Evolutionary conservation across 1,140 invertebrate genomes (phyloP), one percentile per base, ranked within the genome.

Genomic region (Drosophila persimilis): DNA sequence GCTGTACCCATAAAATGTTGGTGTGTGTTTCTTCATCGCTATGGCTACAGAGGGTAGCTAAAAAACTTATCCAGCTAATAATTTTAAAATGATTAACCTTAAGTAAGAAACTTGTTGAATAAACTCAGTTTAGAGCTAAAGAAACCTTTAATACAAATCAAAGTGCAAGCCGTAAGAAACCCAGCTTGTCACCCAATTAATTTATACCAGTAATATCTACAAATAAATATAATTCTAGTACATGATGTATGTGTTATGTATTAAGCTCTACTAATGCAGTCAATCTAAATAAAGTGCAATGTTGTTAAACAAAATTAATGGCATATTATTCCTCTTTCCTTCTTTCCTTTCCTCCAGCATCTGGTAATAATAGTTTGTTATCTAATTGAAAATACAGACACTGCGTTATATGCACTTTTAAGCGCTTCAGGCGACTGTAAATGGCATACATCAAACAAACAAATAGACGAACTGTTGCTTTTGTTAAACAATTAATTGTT

Each of bases 281-380:
- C 81, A 86, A 65, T 77, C 86, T 54, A 60, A 80, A 85, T 86
- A 85, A 86, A 86, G 60, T 73, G 77, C 77, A 85, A 86, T 77
- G 63, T 80, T 80, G 62, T 85, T 80, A 44, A 67, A 69, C 69
- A 60, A 51, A 63, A 43, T 6, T 50, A 41, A 8, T 43, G n/a
- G 5, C 13, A 43, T 57, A 24, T 26, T 20, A 22, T n/a, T n/a
- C n/a, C 15, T 15, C 48, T n/a, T 26, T 17, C 17, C 41, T 43
- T 17, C 60, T 26, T 53, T 13, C 24, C 43, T 20, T 26, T 43
- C n/a, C 46, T n/a, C 17, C 60, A 70, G 47, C 55, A 72, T 71
- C 55, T 71, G 65, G 20, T 70, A 35, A 60, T 52, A 60, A 60
- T 52, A 60, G 35, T 55, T 50, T 51, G 44, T 73, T 73, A 73